Conservation (phyloP, 2,888 invertebrate genomes). For the Brachypterus glaber region DNA sequence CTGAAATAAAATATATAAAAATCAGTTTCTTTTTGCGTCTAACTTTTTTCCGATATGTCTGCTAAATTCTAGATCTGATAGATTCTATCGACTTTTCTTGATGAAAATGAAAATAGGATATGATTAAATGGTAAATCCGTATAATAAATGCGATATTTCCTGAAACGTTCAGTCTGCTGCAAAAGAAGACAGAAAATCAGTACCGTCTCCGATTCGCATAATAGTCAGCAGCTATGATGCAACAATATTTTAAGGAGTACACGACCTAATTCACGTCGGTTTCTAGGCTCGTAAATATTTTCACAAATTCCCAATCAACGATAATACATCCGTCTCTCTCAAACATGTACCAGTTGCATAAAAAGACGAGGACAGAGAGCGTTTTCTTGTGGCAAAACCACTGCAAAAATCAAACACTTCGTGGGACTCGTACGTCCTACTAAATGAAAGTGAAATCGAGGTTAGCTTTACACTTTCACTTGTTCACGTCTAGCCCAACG, state of each 20-base stretch:
- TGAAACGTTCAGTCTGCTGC: too few species aligned
- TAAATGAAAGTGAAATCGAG: conserved; percentile 45
- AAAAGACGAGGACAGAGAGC: conserved; percentile 20
- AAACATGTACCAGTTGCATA: background rate
- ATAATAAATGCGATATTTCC: too few species aligned
- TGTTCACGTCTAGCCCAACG: conserved; percentile 40
- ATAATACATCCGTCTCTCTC: conserved; percentile 14
- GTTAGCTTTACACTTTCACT: conserved; percentile 44
- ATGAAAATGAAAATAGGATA: too few species aligned
- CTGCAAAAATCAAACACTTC: conserved; percentile 34
- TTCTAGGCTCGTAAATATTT: conserved; percentile 33
- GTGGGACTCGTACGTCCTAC: conserved; percentile 44
- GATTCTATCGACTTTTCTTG: too few species aligned
- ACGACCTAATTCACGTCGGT: conserved; percentile 40
- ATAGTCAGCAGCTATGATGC: conserved; percentile 37
- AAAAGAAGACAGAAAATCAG: background rate
- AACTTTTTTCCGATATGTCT: too few species aligned
- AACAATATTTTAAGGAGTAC: conserved; percentile 39
- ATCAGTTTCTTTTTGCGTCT: too few species aligned
- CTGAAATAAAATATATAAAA: too few species aligned
- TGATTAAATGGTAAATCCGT: too few species aligned
- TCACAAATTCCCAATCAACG: conserved; percentile 8
- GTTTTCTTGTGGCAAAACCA: conserved; percentile 21
- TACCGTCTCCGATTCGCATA: conserved; percentile 29
- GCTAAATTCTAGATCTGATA: too few species aligned